Percentiles rank a stretch among this genome's conserved stretches.
Conservation (phyloP, 30 jellyfish, hydroid and myxozoan species). For the Chironex yamaguchii region DNA sequence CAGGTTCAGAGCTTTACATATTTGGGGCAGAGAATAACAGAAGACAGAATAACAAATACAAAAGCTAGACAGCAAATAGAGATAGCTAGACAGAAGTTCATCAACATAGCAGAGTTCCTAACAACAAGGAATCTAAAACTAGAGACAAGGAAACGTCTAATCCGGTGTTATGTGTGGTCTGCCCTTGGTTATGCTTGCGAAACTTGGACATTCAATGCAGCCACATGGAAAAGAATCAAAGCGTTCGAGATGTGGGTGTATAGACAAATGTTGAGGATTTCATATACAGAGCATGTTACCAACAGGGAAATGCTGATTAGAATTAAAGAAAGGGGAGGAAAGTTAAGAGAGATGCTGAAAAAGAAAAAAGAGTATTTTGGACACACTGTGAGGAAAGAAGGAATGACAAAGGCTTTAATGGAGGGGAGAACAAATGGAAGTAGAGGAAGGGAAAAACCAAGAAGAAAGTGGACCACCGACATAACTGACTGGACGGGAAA, state of each 20-base stretch:
- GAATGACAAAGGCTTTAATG: not conserved
- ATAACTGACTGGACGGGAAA: too few species aligned
- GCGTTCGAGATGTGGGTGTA: slow-evolving; percentile 16
- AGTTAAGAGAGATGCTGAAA: too few species aligned
- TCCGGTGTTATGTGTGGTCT: slow-evolving; percentile 11
- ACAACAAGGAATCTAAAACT: not conserved
- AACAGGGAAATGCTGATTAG: slow-evolving; percentile 7
- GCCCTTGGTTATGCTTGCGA: slow-evolving; percentile 20
- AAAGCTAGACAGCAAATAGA: not conserved
- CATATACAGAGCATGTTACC: slow-evolving; percentile 12
- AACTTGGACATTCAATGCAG: slow-evolving; percentile 15
- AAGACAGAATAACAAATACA: not conserved
- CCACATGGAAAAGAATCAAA: not conserved
- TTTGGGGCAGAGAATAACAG: slow-evolving; percentile 3
- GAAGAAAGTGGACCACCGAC: too few species aligned
- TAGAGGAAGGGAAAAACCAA: slow-evolving; percentile 7
- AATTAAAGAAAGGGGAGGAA: too few species aligned
- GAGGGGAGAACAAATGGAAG: slow-evolving; percentile 16
- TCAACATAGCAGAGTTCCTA: not conserved
- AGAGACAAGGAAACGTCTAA: not conserved
- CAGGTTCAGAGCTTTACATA: slow-evolving; percentile 9
- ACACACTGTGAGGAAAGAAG: not conserved
- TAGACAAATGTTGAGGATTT: slow-evolving; percentile 8
- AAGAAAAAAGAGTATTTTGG: too few species aligned
- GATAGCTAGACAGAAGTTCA: not conserved